These are phyloP conservation scores for Eubucco bourcierii DNA, from an alignment of 2,113 vertebrate genomes.

Conservation along the genomic window DNA sequence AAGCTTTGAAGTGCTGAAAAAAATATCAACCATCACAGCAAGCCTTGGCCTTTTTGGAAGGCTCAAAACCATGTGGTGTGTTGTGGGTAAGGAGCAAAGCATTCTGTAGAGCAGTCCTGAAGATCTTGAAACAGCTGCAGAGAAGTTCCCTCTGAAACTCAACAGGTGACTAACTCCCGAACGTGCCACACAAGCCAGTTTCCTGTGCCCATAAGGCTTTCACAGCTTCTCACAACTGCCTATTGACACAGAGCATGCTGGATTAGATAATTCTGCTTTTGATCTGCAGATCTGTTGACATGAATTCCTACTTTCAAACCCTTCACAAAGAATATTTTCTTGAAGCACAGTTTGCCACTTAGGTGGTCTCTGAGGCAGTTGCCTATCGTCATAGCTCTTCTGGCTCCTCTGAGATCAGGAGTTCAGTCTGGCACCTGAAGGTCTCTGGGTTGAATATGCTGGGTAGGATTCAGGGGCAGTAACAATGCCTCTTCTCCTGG, in stretches of 20 bases:
- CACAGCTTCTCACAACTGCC: background rate
- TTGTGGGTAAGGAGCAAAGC: background rate
- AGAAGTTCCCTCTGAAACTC: background rate
- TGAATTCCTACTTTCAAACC: background rate
- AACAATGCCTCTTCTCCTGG: fast-evolving
- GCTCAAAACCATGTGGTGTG: background rate
- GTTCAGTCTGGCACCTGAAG: background rate
- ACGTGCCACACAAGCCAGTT: no score
- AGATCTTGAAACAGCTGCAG: background rate
- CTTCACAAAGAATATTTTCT: background rate
- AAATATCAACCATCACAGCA: background rate
- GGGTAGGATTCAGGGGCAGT: background rate
- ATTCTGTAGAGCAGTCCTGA: background rate
- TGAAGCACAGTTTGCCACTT: background rate
- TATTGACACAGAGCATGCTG: background rate
- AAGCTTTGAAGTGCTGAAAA: background rate
- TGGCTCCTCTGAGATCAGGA: background rate
- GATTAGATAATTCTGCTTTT: background rate
- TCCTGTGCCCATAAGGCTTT: background rate
- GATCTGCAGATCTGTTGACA: background rate
- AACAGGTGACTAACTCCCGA: background rate
- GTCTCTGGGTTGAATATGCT: background rate
- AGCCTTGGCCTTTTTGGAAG: background rate
- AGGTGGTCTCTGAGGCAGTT: background rate
- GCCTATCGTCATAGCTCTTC: background rate